A percentile compares a stretch with the other conserved stretches of the same genome.
Evolutionary conservation across 2,888 invertebrate genomes (phyloP).

Genomic region (Leptinotarsa tumamoca): DNA sequence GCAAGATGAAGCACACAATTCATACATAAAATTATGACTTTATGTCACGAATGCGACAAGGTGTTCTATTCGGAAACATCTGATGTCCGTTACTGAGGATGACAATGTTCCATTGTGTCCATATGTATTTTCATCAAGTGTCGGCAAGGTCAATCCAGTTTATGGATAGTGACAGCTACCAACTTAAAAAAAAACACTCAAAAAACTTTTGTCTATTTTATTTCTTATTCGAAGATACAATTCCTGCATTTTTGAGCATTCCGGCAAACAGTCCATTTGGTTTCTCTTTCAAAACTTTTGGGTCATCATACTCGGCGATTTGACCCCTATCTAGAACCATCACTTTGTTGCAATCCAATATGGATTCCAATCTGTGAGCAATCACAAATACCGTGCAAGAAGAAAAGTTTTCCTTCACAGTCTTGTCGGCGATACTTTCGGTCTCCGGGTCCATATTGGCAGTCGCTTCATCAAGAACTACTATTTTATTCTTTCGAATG

Average conservation of each 20-base stretch:
- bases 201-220: neutral
- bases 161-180: too few relatives aligned
- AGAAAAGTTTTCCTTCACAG: conserved; percentile 68
- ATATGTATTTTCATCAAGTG: too few relatives aligned
- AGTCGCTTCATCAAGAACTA: conserved; percentile 72
- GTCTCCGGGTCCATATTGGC: conserved; percentile 71
- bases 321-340: conserved; percentile 68
- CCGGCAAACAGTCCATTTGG: conserved; percentile 73
- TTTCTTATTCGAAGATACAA: conserved; percentile 4
- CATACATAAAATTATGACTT: too few relatives aligned
- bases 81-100: too few relatives aligned
- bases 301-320: conserved; percentile 56
- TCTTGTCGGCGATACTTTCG: conserved; percentile 69
- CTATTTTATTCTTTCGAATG: conserved; percentile 67
- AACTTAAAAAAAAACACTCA: too few relatives aligned
- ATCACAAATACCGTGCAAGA: conserved; percentile 70
- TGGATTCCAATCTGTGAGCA: conserved; percentile 66
- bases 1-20: too few relatives aligned
- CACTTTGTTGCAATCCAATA: conserved; percentile 69
- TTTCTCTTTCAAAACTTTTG: conserved; percentile 68
- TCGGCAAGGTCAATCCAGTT: too few relatives aligned
- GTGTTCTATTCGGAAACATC: too few relatives aligned
- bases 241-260: conserved; percentile 77
- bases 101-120: too few relatives aligned
- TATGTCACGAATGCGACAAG: too few relatives aligned